These are phyloP conservation scores for Thereva nobilitata DNA, from an alignment of 2,888 invertebrate genomes.

Conservation along the genomic window DNA sequence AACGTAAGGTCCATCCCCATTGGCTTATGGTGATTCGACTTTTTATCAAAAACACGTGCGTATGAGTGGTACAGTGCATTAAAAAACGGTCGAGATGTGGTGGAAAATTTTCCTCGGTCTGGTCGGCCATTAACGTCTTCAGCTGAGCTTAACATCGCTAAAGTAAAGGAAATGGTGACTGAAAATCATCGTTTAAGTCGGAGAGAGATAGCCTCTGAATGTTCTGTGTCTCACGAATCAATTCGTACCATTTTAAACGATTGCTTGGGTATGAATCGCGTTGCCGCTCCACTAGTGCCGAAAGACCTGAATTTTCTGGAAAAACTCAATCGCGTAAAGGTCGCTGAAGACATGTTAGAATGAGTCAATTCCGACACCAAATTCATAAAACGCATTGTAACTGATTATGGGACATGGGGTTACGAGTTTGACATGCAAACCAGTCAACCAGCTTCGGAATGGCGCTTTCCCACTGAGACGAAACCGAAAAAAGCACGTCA, in stretches of 20 bases:
- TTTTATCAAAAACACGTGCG: slow-evolving; percentile 24
- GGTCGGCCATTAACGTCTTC: slow-evolving; percentile 41
- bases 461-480: slow-evolving; percentile 6
- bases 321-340: slow-evolving; percentile 4
- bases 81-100: slow-evolving; percentile 41
- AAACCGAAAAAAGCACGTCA: slow-evolving; percentile 32
- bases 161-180: too few species aligned
- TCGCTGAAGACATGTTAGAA: slow-evolving; percentile 33
- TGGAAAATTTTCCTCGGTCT: slow-evolving; percentile 44
- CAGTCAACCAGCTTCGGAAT: slow-evolving; percentile 39
- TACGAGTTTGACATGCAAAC: slow-evolving; percentile 36
- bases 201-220: too few species aligned
- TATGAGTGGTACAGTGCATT: slow-evolving; percentile 29
- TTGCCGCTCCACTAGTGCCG: too few species aligned
- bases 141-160: too few species aligned
- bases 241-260: too few species aligned
- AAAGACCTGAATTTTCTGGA: too few species aligned
- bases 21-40: too few species aligned
- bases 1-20: too few species aligned
- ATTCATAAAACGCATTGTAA: slow-evolving; percentile 27
- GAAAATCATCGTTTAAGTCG: too few species aligned
- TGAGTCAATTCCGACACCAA: slow-evolving; percentile 31
- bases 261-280: too few species aligned
- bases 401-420: slow-evolving; percentile 41
- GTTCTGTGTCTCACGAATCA: too few species aligned